Conservation (phyloP, 2,888 invertebrate genomes). For the Labia minor region DNA sequence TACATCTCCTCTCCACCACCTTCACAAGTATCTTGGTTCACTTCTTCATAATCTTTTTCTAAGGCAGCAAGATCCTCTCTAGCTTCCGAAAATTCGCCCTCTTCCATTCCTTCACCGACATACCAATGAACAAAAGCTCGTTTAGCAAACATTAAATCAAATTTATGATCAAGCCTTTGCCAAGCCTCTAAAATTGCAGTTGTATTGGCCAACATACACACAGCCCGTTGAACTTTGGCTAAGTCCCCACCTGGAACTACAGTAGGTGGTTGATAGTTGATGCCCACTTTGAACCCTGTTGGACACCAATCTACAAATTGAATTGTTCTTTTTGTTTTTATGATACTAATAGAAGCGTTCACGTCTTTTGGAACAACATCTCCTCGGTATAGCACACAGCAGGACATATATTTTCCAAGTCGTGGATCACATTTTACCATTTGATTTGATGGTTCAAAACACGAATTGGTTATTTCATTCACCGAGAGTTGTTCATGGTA, state of each 20-base stretch:
- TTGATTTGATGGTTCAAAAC: slow-evolving; percentile 44
- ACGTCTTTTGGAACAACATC: slow-evolving; percentile 37
- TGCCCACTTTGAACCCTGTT: slow-evolving; percentile 44
- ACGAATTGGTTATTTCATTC: slow-evolving; percentile 42
- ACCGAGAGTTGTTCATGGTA: slow-evolving; percentile 39
- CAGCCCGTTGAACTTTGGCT: slow-evolving; percentile 61
- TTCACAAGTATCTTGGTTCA: slow-evolving; percentile 76
- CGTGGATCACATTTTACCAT: slow-evolving; percentile 31
- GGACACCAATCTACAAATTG: slow-evolving; percentile 46
- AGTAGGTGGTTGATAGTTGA: slow-evolving; percentile 37
- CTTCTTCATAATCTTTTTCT: slow-evolving; percentile 81
- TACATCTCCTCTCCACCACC: slow-evolving; percentile 37
- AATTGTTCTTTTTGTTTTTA: slow-evolving; percentile 28
- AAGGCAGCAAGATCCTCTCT: slow-evolving; percentile 53
- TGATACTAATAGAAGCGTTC: slow-evolving; percentile 23
- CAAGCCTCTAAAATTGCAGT: slow-evolving; percentile 57
- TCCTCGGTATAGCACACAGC: slow-evolving; percentile 29
- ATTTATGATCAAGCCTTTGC: slow-evolving; percentile 60
- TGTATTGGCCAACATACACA: slow-evolving; percentile 57
- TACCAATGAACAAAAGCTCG: slow-evolving; percentile 85
- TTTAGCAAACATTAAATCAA: slow-evolving; percentile 68
- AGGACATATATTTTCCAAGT: slow-evolving; percentile 35
- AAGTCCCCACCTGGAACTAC: slow-evolving; percentile 65
- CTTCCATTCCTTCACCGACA: slow-evolving; percentile 41
- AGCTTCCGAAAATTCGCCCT: slow-evolving; percentile 40